Percentiles rank a stretch among this genome's conserved stretches.
These are phyloP conservation scores for Tachina fera DNA, from an alignment of 2,888 invertebrate species.

Conservation along the genomic window DNA sequence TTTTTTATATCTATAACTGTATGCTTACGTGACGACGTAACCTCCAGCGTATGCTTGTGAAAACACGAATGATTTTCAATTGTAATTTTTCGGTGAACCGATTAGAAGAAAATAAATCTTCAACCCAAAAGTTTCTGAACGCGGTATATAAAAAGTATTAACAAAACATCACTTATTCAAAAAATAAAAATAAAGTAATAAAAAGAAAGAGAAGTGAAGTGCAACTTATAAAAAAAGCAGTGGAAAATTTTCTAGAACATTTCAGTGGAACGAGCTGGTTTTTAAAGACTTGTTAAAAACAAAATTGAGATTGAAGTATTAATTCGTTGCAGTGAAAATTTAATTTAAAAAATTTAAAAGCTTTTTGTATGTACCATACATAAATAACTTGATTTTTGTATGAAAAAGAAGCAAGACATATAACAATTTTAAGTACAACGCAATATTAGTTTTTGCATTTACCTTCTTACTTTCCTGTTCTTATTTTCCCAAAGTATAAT, in stretches of 20 bases:
- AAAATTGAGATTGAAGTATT: neutral
- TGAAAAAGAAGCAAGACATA: neutral
- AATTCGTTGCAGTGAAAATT: neutral
- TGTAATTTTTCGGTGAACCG: slow-evolving; percentile 32
- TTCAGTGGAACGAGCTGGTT: neutral
- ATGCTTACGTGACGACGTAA: no score
- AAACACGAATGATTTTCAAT: slow-evolving; percentile 47
- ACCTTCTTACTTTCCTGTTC: slow-evolving; percentile 34
- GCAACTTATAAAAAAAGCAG: slow-evolving; percentile 40
- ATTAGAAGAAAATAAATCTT: slow-evolving; percentile 49
- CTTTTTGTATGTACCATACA: neutral
- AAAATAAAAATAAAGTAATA: slow-evolving; percentile 14
- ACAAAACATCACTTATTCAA: slow-evolving; percentile 17
- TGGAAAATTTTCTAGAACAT: slow-evolving; percentile 31
- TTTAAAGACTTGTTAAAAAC: neutral
- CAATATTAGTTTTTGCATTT: slow-evolving; percentile 59
- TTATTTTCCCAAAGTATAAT: slow-evolving; percentile 24
- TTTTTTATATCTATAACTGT: neutral
- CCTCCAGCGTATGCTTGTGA: neutral
- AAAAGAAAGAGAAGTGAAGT: slow-evolving; percentile 49
- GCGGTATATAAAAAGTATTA: slow-evolving; percentile 24
- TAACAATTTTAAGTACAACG: slow-evolving; percentile 21
- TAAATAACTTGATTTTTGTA: neutral
- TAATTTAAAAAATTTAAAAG: neutral
- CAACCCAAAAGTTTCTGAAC: slow-evolving; percentile 50